Conservation (phyloP, 2,797 vertebrate species). For the Cryptoprocta ferox region DNA sequence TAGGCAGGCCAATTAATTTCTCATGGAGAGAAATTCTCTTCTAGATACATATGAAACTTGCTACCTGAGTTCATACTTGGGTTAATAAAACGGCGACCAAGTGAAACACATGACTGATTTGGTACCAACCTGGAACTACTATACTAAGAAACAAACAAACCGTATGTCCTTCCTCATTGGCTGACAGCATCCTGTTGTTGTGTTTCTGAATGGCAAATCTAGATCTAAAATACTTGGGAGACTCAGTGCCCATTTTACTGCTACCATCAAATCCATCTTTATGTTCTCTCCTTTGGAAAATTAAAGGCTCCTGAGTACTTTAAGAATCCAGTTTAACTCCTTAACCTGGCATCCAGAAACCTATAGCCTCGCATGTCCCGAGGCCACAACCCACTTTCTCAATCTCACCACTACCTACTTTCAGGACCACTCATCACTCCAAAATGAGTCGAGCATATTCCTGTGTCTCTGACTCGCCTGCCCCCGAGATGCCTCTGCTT, state of each 20-base stretch:
- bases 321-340: background rate
- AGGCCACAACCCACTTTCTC: background rate
- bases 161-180: background rate
- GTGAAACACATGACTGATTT: background rate
- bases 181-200: background rate
- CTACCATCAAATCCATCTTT: background rate
- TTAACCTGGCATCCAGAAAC: background rate
- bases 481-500: background rate
- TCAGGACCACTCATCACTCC: background rate
- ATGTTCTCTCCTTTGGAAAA: background rate
- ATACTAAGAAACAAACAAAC: slow-evolving; percentile 5
- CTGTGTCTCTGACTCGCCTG: background rate
- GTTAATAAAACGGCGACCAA: background rate
- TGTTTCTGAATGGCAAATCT: background rate
- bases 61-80: background rate
- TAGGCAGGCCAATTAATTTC: slow-evolving; percentile 32
- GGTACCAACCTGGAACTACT: background rate
- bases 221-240: background rate
- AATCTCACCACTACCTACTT: background rate
- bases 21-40: slow-evolving; percentile 14
- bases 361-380: background rate
- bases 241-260: background rate
- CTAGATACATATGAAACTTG: background rate
- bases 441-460: fast-evolving
- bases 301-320: background rate